Percentiles rank a stretch among this genome's conserved stretches.
These are phyloP conservation scores for Campylomormyrus numenius DNA, from an alignment of 2,113 vertebrate genomes.

Conservation along the genomic window DNA sequence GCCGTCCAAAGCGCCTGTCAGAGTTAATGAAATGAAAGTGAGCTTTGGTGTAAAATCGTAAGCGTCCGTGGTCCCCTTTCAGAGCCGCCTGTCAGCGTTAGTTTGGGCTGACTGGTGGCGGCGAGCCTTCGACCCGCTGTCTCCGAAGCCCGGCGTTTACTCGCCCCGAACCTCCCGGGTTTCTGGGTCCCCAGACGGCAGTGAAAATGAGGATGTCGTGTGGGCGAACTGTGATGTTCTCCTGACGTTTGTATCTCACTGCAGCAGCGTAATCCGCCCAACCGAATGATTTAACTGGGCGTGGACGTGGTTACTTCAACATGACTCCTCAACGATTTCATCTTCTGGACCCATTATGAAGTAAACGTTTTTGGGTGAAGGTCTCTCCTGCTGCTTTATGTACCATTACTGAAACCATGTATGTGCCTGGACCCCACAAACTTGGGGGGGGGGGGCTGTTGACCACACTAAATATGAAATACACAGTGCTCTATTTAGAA, in stretches of 20 bases:
- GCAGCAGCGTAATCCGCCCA: background rate
- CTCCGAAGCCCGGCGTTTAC: background rate
- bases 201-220: background rate
- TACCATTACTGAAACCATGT: background rate
- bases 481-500: background rate
- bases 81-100: background rate
- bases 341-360: background rate
- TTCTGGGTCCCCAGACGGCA: background rate
- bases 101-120: background rate
- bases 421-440: background rate
- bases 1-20: background rate
- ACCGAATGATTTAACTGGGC: background rate
- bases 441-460: background rate
- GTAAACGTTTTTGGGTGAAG: background rate
- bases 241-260: background rate
- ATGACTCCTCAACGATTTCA: background rate
- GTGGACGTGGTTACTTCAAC: background rate
- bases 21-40: conserved; percentile 4
- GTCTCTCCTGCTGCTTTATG: background rate
- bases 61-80: background rate
- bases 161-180: background rate
- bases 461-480: background rate
- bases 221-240: background rate
- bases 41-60: background rate
- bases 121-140: background rate